Percentiles rank a stretch among this genome's conserved stretches.
Evolutionary conservation across 2,113 vertebrate genomes (phyloP).

Genomic region (Cettia cetti): DNA sequence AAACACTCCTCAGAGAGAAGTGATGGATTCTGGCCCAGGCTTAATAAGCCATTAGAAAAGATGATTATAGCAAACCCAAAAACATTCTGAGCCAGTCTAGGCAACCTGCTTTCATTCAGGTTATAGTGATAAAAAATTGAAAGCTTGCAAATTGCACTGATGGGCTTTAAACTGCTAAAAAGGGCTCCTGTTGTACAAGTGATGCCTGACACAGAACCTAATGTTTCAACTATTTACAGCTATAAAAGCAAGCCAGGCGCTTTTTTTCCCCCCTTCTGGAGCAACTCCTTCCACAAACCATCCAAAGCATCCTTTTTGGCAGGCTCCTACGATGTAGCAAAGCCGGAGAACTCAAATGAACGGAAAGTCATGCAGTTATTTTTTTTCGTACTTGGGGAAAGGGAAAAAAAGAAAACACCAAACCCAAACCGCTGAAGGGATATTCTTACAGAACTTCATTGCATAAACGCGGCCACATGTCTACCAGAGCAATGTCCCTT

Average conservation of each 20-base stretch:
- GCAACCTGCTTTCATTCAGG: neutral
- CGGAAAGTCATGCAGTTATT: conserved; percentile 67
- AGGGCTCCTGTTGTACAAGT: conserved; percentile 22
- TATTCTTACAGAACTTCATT: conserved; percentile 58
- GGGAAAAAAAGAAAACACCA: conserved; percentile 46
- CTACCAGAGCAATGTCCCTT: conserved; percentile 52
- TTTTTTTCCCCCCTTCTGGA: conserved; percentile 55
- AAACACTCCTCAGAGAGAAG: neutral
- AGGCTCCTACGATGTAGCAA: conserved; percentile 63
- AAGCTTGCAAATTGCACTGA: neutral
- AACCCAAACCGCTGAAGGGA: conserved; percentile 54
- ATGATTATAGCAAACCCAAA: neutral
- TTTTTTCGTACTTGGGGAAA: conserved; percentile 55
- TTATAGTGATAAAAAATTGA: neutral
- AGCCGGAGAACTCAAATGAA: conserved; percentile 64
- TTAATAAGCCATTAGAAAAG: neutral
- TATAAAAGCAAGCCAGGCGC: conserved; percentile 52
- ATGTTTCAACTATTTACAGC: conserved; percentile 63
- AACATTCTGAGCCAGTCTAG: neutral
- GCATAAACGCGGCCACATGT: conserved; percentile 52
- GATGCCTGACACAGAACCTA: conserved; percentile 52
- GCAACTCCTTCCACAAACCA: conserved; percentile 73
- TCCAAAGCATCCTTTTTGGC: conserved; percentile 73
- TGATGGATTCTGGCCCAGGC: neutral
- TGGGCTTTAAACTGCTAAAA: conserved; percentile 15